Base-by-base conservation (phyloP, 2,113 vertebrate species). In the Hymenochirus boettgeri region DNA sequence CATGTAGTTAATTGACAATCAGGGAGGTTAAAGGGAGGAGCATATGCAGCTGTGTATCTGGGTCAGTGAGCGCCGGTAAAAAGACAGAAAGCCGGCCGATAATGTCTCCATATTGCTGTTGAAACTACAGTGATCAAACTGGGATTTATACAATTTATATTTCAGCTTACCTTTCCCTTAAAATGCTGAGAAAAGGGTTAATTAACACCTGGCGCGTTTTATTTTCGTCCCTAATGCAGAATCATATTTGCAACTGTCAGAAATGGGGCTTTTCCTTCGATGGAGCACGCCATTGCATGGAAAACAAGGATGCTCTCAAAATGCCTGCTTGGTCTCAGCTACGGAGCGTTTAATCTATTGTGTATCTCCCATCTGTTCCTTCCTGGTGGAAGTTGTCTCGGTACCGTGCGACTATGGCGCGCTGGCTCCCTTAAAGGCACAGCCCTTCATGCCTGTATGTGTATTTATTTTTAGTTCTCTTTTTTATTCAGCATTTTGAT, bases 321-420 rank as follows among this genome's bases (percentile, higher is more conserved):
- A 39, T 13, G 19, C 45, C 39, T 24, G 26, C 17, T n/a, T 31
- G 8, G 31, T 33, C 59, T 31, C 59, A 4, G 19, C 46, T 48
- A 47, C 29, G 35, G 59, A 61, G 59, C 15, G 31, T 50, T 50
- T 66, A 66, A 66, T 66, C 64, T 66, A 21, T 35, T 50, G 17
- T 22, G 29, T 66, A 66, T 66, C 55, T 27, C 23, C 55, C 64
- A 59, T 66, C 64, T 66, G 64, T 59, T 66, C 26, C n/a, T 58
- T 66, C 45, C 55, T 50, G 45, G 54, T 57, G 39, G 29, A 48
- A 24, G 54, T 25, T n/a, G 51, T 39, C n/a, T 57, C 54, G 48
- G n/a, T 6, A 35, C 24, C 19, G 21, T 33, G 53, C 12, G 17
- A 37, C 18, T 23, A 25, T 21, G 27, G n/a, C n/a, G n/a, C n/a